Conservation (phyloP, 2,113 vertebrate genomes). For the Paralichthys olivaceus region DNA sequence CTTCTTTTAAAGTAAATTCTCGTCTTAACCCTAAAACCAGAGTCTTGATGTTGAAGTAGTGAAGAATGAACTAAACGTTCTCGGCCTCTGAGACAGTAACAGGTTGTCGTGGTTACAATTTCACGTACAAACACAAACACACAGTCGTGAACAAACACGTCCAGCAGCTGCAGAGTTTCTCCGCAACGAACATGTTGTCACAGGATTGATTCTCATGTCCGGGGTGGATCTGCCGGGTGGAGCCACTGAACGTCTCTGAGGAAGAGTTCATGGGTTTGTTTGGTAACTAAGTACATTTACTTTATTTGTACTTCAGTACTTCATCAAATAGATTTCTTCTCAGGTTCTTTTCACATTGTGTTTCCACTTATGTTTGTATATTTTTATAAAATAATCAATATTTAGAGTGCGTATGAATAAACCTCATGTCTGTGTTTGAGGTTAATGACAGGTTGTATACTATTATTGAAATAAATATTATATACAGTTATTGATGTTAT, state of each 20-base stretch:
- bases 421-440: no score
- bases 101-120: background rate
- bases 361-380: no score
- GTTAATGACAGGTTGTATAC: no score
- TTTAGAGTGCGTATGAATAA: no score
- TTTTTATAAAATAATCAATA: no score
- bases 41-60: no score
- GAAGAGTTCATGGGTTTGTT: background rate
- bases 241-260: background rate
- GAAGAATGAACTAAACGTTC: background rate
- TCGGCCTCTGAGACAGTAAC: background rate
- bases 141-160: slow-evolving; percentile 17
- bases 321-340: no score
- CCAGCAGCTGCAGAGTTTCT: background rate
- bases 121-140: background rate
- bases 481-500: no score
- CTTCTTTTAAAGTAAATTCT: background rate
- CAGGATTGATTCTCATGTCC: background rate
- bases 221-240: background rate
- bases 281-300: no score
- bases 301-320: no score
- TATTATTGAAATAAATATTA: no score
- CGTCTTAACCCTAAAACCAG: background rate
- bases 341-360: no score
- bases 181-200: background rate